Conservation (phyloP, 1,140 invertebrate genomes). For the Zaprionus nigranus region DNA sequence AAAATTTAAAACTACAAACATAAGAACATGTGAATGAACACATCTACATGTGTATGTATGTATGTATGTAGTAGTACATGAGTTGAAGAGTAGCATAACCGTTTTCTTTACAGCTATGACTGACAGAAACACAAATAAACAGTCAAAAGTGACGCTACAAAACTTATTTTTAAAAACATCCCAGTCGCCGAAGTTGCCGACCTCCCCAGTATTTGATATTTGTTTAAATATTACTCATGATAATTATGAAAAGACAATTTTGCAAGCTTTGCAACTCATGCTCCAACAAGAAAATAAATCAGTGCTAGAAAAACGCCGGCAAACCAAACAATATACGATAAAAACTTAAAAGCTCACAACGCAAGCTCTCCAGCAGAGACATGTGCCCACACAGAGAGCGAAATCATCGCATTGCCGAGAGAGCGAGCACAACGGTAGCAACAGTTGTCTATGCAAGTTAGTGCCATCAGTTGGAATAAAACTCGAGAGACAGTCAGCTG, state of each 20-base stretch:
- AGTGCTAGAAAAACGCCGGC: constrained; percentile 5
- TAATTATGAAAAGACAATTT: constrained; percentile 12
- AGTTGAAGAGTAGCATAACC: not conserved
- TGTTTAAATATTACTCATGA: not conserved
- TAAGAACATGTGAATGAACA: not conserved
- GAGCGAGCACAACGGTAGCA: constrained; percentile 12
- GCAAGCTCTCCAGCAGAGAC: not conserved
- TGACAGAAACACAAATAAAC: not conserved
- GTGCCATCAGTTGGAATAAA: constrained; percentile 33
- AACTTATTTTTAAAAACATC: not conserved
- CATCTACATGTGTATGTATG: not conserved
- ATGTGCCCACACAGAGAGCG: constrained; percentile 12
- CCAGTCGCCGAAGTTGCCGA: not conserved
- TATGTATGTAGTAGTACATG: not conserved
- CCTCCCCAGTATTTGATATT: not conserved
- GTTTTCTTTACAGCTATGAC: not conserved
- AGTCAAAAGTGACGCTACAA: not conserved
- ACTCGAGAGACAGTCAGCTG: constrained; percentile 21
- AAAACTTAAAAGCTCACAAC: constrained; percentile 21
- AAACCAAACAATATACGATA: constrained; percentile 7
- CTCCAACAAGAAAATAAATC: constrained; percentile 12
- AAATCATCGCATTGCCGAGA: constrained; percentile 1
- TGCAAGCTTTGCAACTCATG: constrained; percentile 4
- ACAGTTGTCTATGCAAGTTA: constrained; percentile 28
- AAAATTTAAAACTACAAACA: not conserved